Evolutionary conservation across 2,113 vertebrate genomes (phyloP).

Genomic region (Cinclus cinclus): DNA sequence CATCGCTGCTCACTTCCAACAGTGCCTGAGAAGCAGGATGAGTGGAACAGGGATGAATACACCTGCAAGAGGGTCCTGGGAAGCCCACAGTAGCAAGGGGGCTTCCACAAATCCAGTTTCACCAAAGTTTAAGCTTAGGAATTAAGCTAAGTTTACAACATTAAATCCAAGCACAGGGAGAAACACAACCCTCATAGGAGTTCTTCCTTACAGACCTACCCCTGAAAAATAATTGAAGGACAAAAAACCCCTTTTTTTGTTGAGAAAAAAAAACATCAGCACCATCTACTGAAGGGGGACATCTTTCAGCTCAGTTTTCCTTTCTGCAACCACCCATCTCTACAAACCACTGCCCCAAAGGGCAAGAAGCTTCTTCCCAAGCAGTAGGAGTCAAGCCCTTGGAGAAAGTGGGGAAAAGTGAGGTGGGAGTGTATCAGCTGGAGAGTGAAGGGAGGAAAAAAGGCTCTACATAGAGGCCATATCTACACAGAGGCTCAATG

Average conservation of each 20-base stretch:
- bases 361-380: not conserved
- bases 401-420: not conserved
- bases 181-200: accelerated
- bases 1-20: not conserved
- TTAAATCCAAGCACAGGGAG: not conserved
- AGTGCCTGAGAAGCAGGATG: accelerated
- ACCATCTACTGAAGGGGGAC: accelerated
- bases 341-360: not conserved
- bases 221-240: not conserved
- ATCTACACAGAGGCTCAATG: not conserved
- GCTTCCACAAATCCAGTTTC: not conserved
- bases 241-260: accelerated
- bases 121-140: not conserved
- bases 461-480: not conserved
- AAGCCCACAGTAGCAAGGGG: not conserved
- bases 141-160: not conserved
- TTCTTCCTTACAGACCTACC: not conserved
- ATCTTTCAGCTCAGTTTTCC: not conserved
- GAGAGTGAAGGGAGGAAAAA: not conserved
- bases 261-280: not conserved
- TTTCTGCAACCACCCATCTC: not conserved
- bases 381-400: accelerated
- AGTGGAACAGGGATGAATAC: not conserved
- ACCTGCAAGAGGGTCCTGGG: not conserved
- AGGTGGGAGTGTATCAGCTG: not conserved